Evolutionary conservation across 2,797 vertebrate species (phyloP), one percentile per base, ranked within the genome.

Genomic region (Intellagama lesueurii): DNA sequence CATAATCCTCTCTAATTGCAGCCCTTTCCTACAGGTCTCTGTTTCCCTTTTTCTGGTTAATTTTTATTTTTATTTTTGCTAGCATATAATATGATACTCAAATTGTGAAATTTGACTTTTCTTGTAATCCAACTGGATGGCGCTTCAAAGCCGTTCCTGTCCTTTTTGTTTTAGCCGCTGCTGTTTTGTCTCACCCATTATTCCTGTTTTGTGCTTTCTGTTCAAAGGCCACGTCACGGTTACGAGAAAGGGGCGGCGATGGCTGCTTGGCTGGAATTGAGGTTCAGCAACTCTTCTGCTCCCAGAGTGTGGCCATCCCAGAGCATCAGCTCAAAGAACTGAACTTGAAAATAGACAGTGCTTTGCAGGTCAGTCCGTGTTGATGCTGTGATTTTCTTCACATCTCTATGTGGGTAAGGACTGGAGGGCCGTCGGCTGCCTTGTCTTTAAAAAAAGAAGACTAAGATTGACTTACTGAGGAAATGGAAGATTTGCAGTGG

Each of bases 221-320:
- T 75, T 95, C 93, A 83, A 96, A 99, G 99, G 98, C 98, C 16
- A 99, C 98, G 3, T 97, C 97, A 8, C 97, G 98, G 93, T 97
- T 99, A 85, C 97, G 99, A 93, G 99, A 99, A 94, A 96, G 98
- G 93, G 98, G 98, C 83, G 97, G 98, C 70, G 99, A 99, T 73
- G 98, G 99, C 91, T 98, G 98, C 95, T 96, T 99, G 97, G 98
- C 99, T 87, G 99, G 99, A 91, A 97, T 99, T 93, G 98, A 99
- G 97, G 99, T 99, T 92, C 99, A 99, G 93, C 98, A 99, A 88
- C 98, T 99, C 93, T 99, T 99, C 97, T 99, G 99, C 96, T 99
- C 98, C 32, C 99, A 99, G 95, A 98, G 97, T 93, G 97, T 98
- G 91, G 97, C 97, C 88, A 98, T 99, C 94, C 98, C 99, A 49